A percentile compares a stretch with the other conserved stretches of the same genome.
Evolutionary conservation across 2,888 invertebrate species (phyloP).

Genomic region (Agonopterix subpropinquella): DNA sequence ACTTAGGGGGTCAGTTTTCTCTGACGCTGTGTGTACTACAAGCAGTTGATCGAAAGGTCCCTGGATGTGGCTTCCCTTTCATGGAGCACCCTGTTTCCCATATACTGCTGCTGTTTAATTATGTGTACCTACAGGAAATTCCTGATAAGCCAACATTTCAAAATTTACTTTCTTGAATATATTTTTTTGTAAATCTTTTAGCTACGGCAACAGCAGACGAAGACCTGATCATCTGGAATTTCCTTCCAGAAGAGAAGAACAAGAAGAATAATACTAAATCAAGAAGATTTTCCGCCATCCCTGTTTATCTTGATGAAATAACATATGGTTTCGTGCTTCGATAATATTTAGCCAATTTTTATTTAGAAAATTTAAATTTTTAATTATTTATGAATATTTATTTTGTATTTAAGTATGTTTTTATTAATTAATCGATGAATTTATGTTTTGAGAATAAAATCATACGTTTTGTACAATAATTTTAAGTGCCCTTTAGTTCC

Average conservation of each 20-base stretch:
- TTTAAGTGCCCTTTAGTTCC: too few species aligned
- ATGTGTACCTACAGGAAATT: too few species aligned
- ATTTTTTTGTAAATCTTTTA: constrained; percentile 19
- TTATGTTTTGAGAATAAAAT: too few species aligned
- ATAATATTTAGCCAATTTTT: neutral
- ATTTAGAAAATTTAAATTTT: neutral
- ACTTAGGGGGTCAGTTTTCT: too few species aligned
- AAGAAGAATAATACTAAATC: constrained; percentile 24
- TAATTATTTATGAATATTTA: neutral
- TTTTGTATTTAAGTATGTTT: neutral
- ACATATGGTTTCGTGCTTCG: constrained; percentile 25
- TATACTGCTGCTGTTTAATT: neutral
- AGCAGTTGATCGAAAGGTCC: too few species aligned
- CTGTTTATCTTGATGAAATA: constrained; percentile 43
- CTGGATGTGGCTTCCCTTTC: too few species aligned
- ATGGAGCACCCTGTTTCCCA: too few species aligned
- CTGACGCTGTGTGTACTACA: too few species aligned
- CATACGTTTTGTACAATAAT: too few species aligned
- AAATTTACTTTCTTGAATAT: too few species aligned
- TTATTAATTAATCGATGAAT: neutral
- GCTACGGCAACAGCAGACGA: constrained; percentile 65
- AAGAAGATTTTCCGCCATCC: constrained; percentile 42
- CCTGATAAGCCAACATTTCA: too few species aligned
- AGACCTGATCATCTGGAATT: constrained; percentile 68
- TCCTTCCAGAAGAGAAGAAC: constrained; percentile 51